Conservation (phyloP, 2,888 invertebrate genomes). For the Hermodice carunculata region DNA sequence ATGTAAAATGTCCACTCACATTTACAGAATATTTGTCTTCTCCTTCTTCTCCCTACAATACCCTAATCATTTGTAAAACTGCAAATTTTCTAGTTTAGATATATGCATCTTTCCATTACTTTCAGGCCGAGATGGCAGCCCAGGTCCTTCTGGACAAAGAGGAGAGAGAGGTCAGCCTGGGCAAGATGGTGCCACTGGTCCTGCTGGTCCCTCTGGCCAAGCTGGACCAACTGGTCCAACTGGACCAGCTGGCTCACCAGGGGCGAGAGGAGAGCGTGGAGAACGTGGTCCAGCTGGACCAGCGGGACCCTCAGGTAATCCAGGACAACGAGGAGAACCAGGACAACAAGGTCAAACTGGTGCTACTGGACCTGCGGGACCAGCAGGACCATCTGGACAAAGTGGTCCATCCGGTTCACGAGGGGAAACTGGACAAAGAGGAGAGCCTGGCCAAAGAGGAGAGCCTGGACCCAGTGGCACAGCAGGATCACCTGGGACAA, state of each 20-base stretch:
- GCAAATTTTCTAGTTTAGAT: no score
- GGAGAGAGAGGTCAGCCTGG: neutral
- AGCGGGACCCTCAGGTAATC: slow-evolving; percentile 3
- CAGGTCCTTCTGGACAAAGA: neutral
- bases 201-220: slow-evolving; percentile 10
- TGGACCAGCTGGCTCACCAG: slow-evolving; percentile 18
- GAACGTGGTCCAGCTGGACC: slow-evolving; percentile 23
- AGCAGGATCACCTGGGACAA: slow-evolving; percentile 9
- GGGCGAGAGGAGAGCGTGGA: slow-evolving; percentile 23
- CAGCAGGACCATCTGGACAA: slow-evolving; percentile 15
- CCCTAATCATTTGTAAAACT: no score
- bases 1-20: no score
- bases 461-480: slow-evolving; percentile 22
- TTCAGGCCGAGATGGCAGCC: no score
- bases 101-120: no score
- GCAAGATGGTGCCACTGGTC: neutral
- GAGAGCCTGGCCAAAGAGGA: slow-evolving; percentile 29
- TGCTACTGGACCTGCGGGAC: slow-evolving; percentile 15
- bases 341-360: neutral
- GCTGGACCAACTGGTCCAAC: slow-evolving; percentile 8
- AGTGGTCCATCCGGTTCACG: neutral
- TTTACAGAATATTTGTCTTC: no score
- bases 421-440: slow-evolving; percentile 24
- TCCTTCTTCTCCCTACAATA: no score
- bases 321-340: neutral